These are phyloP conservation scores for Pseudachorutes palmiensis DNA, from an alignment of 1,140 invertebrate genomes.

Conservation along the genomic window DNA sequence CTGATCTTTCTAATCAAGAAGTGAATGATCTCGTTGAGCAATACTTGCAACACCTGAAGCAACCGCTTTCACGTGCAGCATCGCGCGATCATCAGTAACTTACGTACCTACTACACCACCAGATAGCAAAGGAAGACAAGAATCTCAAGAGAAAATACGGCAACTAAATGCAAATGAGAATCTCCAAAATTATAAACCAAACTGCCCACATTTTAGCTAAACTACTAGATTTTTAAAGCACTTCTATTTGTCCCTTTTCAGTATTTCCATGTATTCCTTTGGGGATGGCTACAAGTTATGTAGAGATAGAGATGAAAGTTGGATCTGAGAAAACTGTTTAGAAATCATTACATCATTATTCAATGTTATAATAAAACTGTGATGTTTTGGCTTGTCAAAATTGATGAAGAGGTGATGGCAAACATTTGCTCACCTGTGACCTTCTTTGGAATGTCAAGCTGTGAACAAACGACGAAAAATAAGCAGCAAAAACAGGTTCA, in stretches of 20 bases:
- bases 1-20: conserved; percentile 30
- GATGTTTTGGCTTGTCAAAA: conserved; percentile 7
- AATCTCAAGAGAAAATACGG: neutral
- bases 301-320: neutral
- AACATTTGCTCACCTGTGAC: no score
- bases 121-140: neutral
- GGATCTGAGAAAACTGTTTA: neutral
- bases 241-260: no score
- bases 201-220: conserved; percentile 46
- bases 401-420: no score
- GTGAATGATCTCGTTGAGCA: conserved; percentile 21
- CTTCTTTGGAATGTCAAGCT: no score
- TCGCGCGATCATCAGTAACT: neutral
- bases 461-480: no score
- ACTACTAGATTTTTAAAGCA: neutral
- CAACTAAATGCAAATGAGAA: neutral
- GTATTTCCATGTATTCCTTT: conserved; percentile 8
- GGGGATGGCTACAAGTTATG: neutral
- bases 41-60: conserved; percentile 8
- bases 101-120: no score
- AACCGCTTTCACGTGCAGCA: conserved; percentile 13
- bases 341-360: conserved; percentile 5
- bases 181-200: neutral
- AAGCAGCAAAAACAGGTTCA: no score
- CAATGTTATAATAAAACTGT: conserved; percentile 12